These are phyloP conservation scores for Dromius quadrimaculatus DNA, from an alignment of 2,888 invertebrate genomes.

Conservation along the genomic window DNA sequence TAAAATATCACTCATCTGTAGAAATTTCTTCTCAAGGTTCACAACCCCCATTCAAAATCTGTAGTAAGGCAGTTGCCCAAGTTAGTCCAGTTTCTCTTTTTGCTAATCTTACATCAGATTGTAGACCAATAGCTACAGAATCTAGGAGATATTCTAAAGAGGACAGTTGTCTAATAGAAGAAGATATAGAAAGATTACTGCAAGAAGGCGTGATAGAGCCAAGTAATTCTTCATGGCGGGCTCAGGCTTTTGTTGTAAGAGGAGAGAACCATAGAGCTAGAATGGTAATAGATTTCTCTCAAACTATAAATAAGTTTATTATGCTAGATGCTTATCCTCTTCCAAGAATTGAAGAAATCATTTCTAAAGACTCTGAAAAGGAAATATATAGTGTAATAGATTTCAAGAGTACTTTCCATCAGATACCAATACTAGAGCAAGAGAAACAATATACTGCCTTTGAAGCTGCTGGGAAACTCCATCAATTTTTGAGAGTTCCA, in stretches of 20 bases:
- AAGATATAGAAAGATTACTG: not conserved
- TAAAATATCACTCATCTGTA: too few relatives aligned
- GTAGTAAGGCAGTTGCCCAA: not conserved
- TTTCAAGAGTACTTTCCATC: too few relatives aligned
- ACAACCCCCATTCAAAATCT: not conserved
- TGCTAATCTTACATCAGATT: not conserved
- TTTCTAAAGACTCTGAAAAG: too few relatives aligned
- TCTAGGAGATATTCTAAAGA: not conserved
- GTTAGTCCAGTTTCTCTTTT: not conserved
- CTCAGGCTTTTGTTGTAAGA: too few relatives aligned
- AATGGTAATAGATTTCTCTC: too few relatives aligned
- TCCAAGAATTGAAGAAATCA: slow-evolving; percentile 2
- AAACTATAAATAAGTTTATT: not conserved
- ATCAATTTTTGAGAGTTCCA: too few relatives aligned
- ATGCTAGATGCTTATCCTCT: not conserved
- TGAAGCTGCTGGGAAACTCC: too few relatives aligned
- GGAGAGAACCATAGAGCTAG: too few relatives aligned
- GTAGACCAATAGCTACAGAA: not conserved
- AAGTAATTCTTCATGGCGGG: too few relatives aligned
- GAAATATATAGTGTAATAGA: too few relatives aligned
- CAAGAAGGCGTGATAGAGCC: not conserved
- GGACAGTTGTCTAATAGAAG: not conserved
- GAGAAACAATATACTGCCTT: too few relatives aligned
- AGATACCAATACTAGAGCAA: too few relatives aligned
- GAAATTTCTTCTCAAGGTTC: not conserved